Percentiles rank a stretch among this genome's conserved stretches.
Conservation (phyloP, 1,140 invertebrate genomes). For the Panulirus ornatus region DNA sequence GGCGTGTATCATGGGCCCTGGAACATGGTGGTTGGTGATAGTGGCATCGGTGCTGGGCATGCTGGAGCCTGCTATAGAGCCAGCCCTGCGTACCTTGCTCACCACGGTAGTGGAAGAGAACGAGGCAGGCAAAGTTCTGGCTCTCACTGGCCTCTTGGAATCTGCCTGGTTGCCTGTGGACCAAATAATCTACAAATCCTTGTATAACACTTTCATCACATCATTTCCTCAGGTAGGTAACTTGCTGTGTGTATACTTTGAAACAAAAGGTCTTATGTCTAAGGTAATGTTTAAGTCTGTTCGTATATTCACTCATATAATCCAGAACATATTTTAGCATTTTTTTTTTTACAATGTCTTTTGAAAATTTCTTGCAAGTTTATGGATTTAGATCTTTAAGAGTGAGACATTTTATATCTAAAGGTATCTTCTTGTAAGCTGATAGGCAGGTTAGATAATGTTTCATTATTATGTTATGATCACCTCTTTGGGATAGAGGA, state of each 20-base stretch:
- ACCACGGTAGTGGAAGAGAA: conserved; percentile 43
- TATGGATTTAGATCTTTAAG: no score
- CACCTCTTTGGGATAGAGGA: no score
- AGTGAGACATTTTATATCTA: no score
- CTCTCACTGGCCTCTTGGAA: conserved; percentile 61
- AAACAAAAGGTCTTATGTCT: no score
- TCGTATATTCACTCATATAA: no score
- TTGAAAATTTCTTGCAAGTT: no score
- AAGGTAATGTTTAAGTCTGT: no score
- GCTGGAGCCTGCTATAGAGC: conserved; percentile 67
- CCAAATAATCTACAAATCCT: conserved; percentile 43
- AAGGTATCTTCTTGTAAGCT: no score
- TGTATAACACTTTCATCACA: conserved; percentile 66
- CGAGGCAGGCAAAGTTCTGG: conserved; percentile 61
- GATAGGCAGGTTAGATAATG: no score
- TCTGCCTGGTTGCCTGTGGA: conserved; percentile 60
- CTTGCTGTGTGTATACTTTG: neutral
- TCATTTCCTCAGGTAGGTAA: conserved; percentile 61
- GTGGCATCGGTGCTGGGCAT: conserved; percentile 61
- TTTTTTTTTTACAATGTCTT: no score
- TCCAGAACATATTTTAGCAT: no score
- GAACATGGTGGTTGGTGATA: conserved; percentile 59
- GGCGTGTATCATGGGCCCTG: conserved; percentile 36
- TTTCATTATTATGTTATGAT: no score
- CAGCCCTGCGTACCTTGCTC: conserved; percentile 62